Base-by-base conservation (phyloP, 2,888 invertebrate species). In the Conistra vaccinii region DNA sequence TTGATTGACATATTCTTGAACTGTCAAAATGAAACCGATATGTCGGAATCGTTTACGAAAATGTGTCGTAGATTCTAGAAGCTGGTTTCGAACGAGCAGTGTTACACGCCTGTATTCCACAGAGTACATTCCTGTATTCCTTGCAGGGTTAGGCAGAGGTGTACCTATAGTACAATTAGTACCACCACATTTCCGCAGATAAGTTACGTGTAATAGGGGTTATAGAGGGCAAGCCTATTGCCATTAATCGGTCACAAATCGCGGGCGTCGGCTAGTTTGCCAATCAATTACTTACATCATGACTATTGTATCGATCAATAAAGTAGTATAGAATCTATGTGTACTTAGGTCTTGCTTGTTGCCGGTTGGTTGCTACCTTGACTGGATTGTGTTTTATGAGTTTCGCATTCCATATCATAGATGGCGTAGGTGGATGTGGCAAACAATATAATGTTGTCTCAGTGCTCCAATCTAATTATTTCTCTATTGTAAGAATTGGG, bases 291-390 rank as follows among this genome's bases (percentile, higher is more conserved):
- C 12, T 48, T 63, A 29, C 12, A n/a, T 4, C 12, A n/a, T n/a
- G 29, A 26, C n/a, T n/a, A 48, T 62, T 35, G 35, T 12, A 55
- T 32, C 68, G n/a, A 71, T 55, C 39, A 55, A 29, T 23, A 71
- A 17, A 14, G 14, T 12, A 10, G 2, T 14, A 45, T 12, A 10
- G 2, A 9, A 45, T 7, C 10, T 23, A 17, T 39, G 26, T 29
- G n/a, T n/a, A 51, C 9, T 23, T 51, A 29, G 26, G n/a, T 45
- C 7, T 1, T 62, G 1, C 6, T 51, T 39, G 26, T 70, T 65
- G n/a, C n/a, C n/a, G n/a, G n/a, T n/a, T n/a, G n/a, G n/a, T n/a
- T n/a, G 17, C 39, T 53, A 68, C 7, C 45, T 63, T 69, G 35
- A 29, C 10, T 48, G 29, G 53, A 42, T 29, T 23, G 17, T 17